phyloP scores from a whole-genome alignment of 2,113 vertebrate species.

The human (Homo sapiens) region DNA sequence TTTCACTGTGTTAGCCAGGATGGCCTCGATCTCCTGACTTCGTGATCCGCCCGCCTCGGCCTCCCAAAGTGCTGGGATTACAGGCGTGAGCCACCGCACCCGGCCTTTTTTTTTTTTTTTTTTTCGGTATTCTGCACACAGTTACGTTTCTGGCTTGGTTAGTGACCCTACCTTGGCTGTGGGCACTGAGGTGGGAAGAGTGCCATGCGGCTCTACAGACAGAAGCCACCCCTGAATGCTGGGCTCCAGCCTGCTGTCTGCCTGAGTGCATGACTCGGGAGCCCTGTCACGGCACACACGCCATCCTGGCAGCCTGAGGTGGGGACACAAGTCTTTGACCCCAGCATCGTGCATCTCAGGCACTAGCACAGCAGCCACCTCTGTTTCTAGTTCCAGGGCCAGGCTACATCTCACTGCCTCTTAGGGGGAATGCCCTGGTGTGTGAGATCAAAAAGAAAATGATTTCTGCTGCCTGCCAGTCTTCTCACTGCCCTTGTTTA shows the following conservation, averaged over 20 bases:
- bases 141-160: neutral
- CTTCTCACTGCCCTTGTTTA: neutral
- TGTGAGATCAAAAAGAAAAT: neutral
- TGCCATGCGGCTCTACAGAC: neutral
- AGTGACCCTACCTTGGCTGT: neutral
- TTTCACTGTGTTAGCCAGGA: no score
- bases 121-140: neutral
- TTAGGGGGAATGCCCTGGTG: neutral
- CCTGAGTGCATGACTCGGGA: neutral
- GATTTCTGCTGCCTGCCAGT: neutral
- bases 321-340: neutral
- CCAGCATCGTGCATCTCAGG: neutral
- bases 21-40: no score
- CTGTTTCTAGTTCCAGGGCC: neutral
- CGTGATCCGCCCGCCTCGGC: no score
- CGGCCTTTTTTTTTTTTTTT: no score
- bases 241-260: neutral
- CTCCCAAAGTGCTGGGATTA: no score
- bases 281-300: accelerated
- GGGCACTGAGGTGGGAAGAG: neutral
- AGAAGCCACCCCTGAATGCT: neutral
- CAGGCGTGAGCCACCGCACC: no score
- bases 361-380: neutral
- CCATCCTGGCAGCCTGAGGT: neutral
- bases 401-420: neutral